A percentile compares a stretch with the other conserved stretches of the same genome.
These are phyloP conservation scores for Pachyseris speciosa DNA, from an alignment of 64 coral and sea anemone species.

Conservation along the genomic window DNA sequence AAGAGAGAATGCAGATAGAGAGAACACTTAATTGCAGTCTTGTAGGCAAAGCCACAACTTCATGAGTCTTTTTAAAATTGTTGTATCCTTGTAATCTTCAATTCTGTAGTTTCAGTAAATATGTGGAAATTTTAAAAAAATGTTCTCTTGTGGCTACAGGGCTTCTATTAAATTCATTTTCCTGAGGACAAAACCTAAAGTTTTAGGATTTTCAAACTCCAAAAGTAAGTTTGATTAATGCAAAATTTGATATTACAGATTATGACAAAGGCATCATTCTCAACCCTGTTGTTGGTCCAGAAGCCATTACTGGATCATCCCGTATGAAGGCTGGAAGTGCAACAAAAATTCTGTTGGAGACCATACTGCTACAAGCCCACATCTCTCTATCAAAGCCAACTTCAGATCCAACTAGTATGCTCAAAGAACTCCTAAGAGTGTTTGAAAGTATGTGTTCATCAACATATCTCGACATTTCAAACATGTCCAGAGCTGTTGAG, in stretches of 20 bases:
- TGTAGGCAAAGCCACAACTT: too few species aligned
- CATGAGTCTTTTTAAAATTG: too few species aligned
- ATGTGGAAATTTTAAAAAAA: too few species aligned
- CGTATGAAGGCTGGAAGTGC: conserved; percentile 94
- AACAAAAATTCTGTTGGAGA: conserved; percentile 89
- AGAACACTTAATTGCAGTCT: too few species aligned
- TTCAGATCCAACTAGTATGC: background rate
- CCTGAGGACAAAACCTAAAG: too few species aligned
- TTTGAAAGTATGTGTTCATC: conserved; percentile 52
- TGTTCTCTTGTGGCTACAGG: too few species aligned
- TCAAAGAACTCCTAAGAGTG: background rate
- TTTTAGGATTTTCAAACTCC: too few species aligned
- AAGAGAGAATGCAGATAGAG: too few species aligned
- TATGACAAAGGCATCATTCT: conserved; percentile 75
- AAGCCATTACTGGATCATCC: conserved; percentile 92
- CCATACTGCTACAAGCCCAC: conserved; percentile 76
- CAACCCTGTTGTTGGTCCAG: conserved; percentile 92
- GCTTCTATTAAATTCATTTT: too few species aligned
- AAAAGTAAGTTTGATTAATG: too few species aligned
- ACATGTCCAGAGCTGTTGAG: conserved; percentile 69
- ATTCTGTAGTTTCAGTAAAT: too few species aligned
- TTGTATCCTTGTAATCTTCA: too few species aligned
- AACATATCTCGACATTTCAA: conserved; percentile 29
- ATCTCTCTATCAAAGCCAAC: conserved; percentile 21
- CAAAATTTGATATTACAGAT: conserved; percentile 1